Conservation (phyloP, 2,113 vertebrate species). For the Galbula dea region DNA sequence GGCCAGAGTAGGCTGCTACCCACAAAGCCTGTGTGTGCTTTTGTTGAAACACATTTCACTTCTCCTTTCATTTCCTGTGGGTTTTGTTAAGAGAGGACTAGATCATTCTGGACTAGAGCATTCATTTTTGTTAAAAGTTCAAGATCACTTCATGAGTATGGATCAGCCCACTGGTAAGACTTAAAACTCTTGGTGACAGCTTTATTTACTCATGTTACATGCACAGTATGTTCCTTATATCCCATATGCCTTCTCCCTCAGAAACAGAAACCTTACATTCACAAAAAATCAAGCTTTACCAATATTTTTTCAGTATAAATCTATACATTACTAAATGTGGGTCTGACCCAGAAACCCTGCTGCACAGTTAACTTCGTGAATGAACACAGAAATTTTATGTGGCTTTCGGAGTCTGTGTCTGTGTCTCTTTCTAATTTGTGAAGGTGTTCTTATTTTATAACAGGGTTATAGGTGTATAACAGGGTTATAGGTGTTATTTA, state of each 20-base stretch:
- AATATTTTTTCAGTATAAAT: not conserved
- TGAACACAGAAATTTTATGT: not conserved
- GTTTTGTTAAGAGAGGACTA: not conserved
- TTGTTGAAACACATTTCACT: not conserved
- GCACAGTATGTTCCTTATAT: constrained; percentile 5
- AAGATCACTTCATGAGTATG: not conserved
- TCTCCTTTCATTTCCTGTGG: not conserved
- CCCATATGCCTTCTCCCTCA: not conserved
- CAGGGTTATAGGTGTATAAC: too few species aligned
- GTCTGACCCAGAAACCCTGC: not conserved
- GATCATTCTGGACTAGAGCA: not conserved
- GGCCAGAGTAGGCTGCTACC: not conserved
- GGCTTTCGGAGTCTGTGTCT: too few species aligned
- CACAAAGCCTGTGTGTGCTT: not conserved
- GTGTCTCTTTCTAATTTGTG: not conserved
- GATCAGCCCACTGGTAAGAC: not conserved
- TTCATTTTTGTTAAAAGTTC: constrained; percentile 2
- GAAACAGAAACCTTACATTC: not conserved
- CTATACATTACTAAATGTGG: not conserved
- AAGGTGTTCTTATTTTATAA: not conserved
- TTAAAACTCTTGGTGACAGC: not conserved
- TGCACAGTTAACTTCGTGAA: not conserved
- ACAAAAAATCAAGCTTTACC: not conserved
- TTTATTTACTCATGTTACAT: constrained; percentile 34
- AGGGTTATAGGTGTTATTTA: too few species aligned